Base-by-base conservation (phyloP, 2,113 vertebrate species). In the Pterophyllum scalare region DNA sequence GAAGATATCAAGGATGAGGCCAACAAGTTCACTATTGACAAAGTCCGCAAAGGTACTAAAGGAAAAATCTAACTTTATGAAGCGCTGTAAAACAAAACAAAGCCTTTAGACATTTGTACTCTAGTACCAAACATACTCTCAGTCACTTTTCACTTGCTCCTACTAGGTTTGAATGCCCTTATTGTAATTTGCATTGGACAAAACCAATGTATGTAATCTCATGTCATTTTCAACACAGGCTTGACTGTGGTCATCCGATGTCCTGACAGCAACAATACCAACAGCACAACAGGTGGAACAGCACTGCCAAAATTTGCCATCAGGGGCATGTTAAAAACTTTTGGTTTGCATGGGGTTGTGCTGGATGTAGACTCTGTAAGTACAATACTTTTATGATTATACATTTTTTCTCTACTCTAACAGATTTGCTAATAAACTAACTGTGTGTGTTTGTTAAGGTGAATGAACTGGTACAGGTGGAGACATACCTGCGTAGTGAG, bases 1-100 rank as follows among this genome's bases (percentile, higher is more conserved):
- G 98, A 99, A 90, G 98, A 99, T 49, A 99, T 99, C 86, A 99
- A 99, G 93, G 98, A 99, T 0, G 98, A 99, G 91, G 98, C 98
- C 59, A 99, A 98, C 95, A 99, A 99, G 93, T 99, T 99, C 94
- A 99, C 98, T 2, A 97, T 98, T 15, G 98, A 99, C 93, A 99
- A 99, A 98, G 98, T 99, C 85, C 98, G 98, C 86, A 99, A 99
- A 99, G 98, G 98, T 99, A 94, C 58, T 2, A 20, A 17, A 43
- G 49, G 1, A 80, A 77, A 79, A 0, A 38, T 15, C 2, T 20
- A 7, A 56, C 15, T 28, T 70, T 14, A 70, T 49, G 43, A 70
- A 70, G 22, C 9, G 6, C 14, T 17, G 14, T 49, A 74, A 77
- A 4, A 10, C 15, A 15, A 52, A 60, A 26, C 31, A 61, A 40